Conservation (phyloP, 2,113 vertebrate species). For the Trinectes maculatus region DNA sequence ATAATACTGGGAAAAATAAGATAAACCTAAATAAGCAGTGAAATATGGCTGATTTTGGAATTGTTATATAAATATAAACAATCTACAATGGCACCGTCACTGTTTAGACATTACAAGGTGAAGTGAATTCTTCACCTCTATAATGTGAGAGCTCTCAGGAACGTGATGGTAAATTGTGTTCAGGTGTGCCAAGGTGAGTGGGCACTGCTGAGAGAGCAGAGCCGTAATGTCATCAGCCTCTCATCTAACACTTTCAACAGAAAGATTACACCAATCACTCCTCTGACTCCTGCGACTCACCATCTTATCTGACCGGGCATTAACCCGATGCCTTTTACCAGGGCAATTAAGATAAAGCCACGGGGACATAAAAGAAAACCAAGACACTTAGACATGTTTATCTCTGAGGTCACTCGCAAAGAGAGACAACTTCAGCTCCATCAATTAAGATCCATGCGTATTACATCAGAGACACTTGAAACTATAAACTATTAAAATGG, state of each 20-base stretch:
- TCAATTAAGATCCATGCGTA: background rate
- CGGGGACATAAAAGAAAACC: conserved; percentile 6
- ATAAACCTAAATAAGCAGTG: too few species aligned
- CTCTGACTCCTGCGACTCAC: conserved; percentile 35
- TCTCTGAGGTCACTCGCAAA: conserved; percentile 13
- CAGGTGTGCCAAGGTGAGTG: conserved; percentile 65
- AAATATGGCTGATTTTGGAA: background rate
- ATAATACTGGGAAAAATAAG: background rate
- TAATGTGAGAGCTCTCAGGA: conserved; percentile 31
- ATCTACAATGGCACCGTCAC: background rate
- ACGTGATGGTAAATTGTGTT: conserved; percentile 33
- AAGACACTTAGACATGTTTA: conserved; percentile 13
- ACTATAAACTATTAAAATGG: too few species aligned
- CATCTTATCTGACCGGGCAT: conserved; percentile 43
- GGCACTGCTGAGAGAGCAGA: conserved; percentile 51
- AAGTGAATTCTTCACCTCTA: background rate
- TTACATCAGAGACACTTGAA: too few species aligned
- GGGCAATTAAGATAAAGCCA: conserved; percentile 51
- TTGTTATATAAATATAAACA: background rate
- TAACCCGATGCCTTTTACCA: conserved; percentile 9
- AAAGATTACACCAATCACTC: conserved; percentile 56
- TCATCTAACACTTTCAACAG: conserved; percentile 52
- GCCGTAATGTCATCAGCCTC: conserved; percentile 54
- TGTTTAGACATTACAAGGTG: background rate
- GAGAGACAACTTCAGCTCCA: background rate